A percentile compares a stretch with the other conserved stretches of the same genome.
Evolutionary conservation across 1,140 invertebrate species (phyloP).

Genomic region (Drosophila nigrodunni): DNA sequence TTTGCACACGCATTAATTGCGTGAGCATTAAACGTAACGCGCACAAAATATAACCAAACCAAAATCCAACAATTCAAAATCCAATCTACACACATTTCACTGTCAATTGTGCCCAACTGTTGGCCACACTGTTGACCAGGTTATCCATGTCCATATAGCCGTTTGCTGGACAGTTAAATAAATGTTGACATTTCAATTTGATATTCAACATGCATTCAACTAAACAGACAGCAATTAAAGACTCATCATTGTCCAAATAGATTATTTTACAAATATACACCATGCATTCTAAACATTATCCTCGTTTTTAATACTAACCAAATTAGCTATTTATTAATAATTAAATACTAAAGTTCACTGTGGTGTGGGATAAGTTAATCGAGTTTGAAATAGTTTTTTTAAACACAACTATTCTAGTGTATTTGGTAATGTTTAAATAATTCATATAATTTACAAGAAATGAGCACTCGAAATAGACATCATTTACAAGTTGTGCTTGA

Average conservation of each 20-base stretch:
- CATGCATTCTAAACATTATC: constrained; percentile 15
- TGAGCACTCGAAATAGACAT: constrained; percentile 1
- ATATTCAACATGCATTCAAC: constrained; percentile 34
- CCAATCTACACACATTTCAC: constrained; percentile 21
- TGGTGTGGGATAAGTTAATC: too few relatives aligned
- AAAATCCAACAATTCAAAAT: constrained; percentile 16
- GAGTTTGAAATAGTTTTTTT: too few relatives aligned
- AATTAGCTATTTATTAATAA: constrained; percentile 2
- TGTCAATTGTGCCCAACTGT: constrained; percentile 18
- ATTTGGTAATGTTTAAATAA: not conserved
- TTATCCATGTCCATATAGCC: constrained; percentile 8
- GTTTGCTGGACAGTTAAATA: constrained; percentile 39
- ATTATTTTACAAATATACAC: constrained; percentile 18
- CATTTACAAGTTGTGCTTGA: constrained; percentile 22
- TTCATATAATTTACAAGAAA: constrained; percentile 1
- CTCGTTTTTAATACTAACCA: constrained; percentile 5
- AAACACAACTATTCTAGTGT: too few relatives aligned
- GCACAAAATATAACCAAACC: constrained; percentile 1
- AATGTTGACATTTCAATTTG: constrained; percentile 57
- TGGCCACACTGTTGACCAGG: not conserved
- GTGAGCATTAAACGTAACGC: constrained; percentile 33
- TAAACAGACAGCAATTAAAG: constrained; percentile 36
- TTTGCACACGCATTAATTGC: constrained; percentile 47
- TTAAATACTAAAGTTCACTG: not conserved
- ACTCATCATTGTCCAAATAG: constrained; percentile 13